Evolutionary conservation across 2,888 invertebrate genomes (phyloP), one percentile per base, ranked within the genome.

Genomic region (Taphrorychus bicolor): DNA sequence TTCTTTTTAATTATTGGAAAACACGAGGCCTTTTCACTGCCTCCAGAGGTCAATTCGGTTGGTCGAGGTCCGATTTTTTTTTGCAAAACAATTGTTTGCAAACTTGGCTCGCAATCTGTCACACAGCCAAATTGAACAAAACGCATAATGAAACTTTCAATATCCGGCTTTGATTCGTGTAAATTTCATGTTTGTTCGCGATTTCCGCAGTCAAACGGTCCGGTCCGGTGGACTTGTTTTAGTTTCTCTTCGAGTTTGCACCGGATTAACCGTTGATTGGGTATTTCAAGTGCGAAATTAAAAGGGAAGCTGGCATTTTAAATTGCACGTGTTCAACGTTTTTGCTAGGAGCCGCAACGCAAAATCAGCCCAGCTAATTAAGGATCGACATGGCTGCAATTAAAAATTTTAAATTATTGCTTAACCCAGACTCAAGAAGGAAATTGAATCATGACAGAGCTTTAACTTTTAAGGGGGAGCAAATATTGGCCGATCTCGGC

Each of bases 261-360:
- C 32, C 32, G 54, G 32, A 64, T 42, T 64, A 51, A 48, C 52
- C 41, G 22, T n/a, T 1, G 32, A 32, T 32, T 32, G 1, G 32
- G 32, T 9, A 32, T 32, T 32, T 32, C 32, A 3, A 32, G 1
- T 3, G 32, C 3, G 11, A 32, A 32, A 32, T 32, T 32, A 32
- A 32, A 32, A 32, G 3, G 32, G 32, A 32, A n/a, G n/a, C n/a
- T n/a, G n/a, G n/a, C n/a, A n/a, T n/a, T n/a, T n/a, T n/a, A n/a
- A n/a, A n/a, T n/a, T n/a, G n/a, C n/a, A n/a, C n/a, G n/a, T n/a
- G n/a, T n/a, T n/a, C n/a, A n/a, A n/a, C n/a, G n/a, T n/a, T n/a
- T n/a, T n/a, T n/a, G n/a, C n/a, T n/a, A n/a, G n/a, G n/a, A n/a
- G n/a, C n/a, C n/a, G n/a, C n/a, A n/a, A n/a, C n/a, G n/a, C n/a